These are phyloP conservation scores for Pachypanchax playfairii DNA, from an alignment of 2,113 vertebrate species.

Conservation along the genomic window DNA sequence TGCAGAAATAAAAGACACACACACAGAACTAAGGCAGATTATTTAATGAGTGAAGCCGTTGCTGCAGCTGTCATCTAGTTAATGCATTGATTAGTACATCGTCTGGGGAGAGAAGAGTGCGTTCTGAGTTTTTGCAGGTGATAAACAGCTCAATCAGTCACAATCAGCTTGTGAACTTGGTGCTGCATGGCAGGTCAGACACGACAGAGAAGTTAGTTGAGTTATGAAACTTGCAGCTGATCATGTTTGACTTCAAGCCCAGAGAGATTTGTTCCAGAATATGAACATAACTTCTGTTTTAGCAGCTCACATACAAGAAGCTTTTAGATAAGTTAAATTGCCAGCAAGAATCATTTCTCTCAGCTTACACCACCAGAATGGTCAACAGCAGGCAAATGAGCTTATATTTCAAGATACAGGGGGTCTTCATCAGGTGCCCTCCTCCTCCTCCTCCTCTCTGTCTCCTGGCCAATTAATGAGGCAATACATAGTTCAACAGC, in stretches of 20 bases:
- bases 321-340: conserved; percentile 6
- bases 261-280: neutral
- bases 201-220: conserved; percentile 4
- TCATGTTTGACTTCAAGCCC: conserved; percentile 2
- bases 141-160: conserved; percentile 32
- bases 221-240: conserved; percentile 4
- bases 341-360: conserved; percentile 1
- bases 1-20: conserved; percentile 7
- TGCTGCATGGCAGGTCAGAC: conserved; percentile 13
- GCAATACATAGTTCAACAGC: conserved; percentile 33
- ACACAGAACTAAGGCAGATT: conserved; percentile 8
- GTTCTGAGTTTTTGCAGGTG: conserved; percentile 26
- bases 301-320: neutral
- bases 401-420: conserved; percentile 18
- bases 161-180: conserved; percentile 9
- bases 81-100: conserved; percentile 13
- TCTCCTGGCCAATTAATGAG: conserved; percentile 45
- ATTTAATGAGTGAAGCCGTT: conserved; percentile 15
- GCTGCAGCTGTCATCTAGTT: conserved; percentile 20
- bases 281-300: neutral
- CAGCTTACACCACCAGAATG: conserved; percentile 4
- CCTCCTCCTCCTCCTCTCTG: neutral
- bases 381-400: conserved; percentile 35
- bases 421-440: conserved; percentile 9
- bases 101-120: conserved; percentile 13